Evolutionary conservation across 2,888 invertebrate genomes (phyloP).

Genomic region (Oithona nana): DNA sequence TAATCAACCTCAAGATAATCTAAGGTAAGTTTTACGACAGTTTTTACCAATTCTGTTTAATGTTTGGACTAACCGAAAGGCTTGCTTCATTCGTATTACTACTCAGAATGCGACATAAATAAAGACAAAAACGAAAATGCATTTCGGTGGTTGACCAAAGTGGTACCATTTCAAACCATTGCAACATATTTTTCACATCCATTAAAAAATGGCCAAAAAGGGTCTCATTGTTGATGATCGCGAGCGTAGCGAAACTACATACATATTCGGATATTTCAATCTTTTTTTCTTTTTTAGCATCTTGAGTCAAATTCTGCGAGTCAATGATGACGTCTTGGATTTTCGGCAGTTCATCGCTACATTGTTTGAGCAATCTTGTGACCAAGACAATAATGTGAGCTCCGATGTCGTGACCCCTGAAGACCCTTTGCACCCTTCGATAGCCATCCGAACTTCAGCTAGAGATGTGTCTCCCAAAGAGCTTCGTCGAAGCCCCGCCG

Average conservation of each 20-base stretch:
- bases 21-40: too few species aligned
- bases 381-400: too few species aligned
- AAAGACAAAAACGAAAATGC: too few species aligned
- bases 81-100: too few species aligned
- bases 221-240: too few species aligned
- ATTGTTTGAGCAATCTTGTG: too few species aligned
- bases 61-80: too few species aligned
- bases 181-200: background rate
- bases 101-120: too few species aligned
- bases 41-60: too few species aligned
- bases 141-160: background rate
- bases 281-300: slow-evolving; percentile 2
- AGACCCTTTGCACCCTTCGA: background rate
- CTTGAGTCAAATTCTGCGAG: slow-evolving; percentile 4
- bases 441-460: background rate
- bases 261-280: background rate
- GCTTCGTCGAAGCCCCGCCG: background rate
- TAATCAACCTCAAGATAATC: too few species aligned
- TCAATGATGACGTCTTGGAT: background rate
- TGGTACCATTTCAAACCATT: background rate
- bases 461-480: slow-evolving; percentile 6
- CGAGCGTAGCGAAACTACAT: too few species aligned
- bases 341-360: background rate
- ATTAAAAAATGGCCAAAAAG: background rate
- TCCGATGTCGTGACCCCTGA: background rate